These are phyloP conservation scores for Limnodromus scolopaceus DNA, from an alignment of 2,797 vertebrate species.

Conservation along the genomic window DNA sequence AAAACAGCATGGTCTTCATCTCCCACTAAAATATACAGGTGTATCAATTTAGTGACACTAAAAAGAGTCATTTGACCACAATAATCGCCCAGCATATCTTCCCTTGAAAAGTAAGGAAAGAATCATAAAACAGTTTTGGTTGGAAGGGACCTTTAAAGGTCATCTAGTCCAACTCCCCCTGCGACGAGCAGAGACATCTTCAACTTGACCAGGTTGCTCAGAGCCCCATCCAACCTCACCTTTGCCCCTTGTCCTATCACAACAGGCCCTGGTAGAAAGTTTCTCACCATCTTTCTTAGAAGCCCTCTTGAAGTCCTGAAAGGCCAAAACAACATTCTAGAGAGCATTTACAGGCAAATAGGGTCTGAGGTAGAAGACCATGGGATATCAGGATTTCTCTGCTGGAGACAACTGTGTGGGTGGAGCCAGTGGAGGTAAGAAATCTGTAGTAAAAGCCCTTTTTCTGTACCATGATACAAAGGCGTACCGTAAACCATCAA, in stretches of 20 bases:
- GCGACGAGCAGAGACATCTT: neutral
- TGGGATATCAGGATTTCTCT: neutral
- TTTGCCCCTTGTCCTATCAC: neutral
- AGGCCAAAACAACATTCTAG: neutral
- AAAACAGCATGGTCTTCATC: neutral
- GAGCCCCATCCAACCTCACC: neutral
- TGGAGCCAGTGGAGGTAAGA: neutral
- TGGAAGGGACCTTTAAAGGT: neutral
- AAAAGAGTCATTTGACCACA: neutral
- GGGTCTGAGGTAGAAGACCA: neutral
- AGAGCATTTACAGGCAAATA: neutral
- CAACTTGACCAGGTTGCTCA: neutral
- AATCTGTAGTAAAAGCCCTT: neutral
- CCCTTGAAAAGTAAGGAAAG: neutral
- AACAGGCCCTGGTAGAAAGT: neutral
- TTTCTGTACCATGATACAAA: neutral
- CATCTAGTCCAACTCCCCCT: neutral
- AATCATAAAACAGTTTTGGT: neutral
- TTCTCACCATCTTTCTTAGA: neutral
- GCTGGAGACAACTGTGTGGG: neutral
- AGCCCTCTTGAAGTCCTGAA: neutral
- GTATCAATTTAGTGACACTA: neutral
- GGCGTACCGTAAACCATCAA: neutral
- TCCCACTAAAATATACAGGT: neutral
- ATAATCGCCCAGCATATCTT: fast-evolving